Evolutionary conservation across 53 echinoderm and acorn worm genomes (phyloP).

Genomic region (Patiria pectinifera): DNA sequence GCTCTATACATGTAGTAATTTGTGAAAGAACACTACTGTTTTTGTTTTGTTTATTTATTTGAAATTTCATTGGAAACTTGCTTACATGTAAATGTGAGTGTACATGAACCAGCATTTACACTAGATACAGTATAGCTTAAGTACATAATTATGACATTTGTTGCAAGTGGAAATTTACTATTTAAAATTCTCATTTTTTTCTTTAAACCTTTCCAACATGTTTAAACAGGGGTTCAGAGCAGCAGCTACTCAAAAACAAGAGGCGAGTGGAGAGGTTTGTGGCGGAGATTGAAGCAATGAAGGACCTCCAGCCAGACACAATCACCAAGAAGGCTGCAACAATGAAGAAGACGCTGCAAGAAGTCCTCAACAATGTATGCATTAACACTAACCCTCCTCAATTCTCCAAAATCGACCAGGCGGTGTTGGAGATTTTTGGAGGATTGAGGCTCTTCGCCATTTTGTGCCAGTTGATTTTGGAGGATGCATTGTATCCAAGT

Average conservation of each 20-base stretch:
- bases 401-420: background rate
- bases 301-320: slow-evolving; percentile 78
- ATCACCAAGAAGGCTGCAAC: slow-evolving; percentile 77
- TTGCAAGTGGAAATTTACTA: background rate
- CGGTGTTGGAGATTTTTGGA: too few species aligned
- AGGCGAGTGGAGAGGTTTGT: slow-evolving; percentile 71
- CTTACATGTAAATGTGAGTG: too few species aligned
- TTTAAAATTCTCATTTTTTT: too few species aligned
- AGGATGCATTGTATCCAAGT: too few species aligned
- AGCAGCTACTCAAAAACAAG: slow-evolving; percentile 82
- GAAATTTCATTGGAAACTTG: too few species aligned
- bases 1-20: too few species aligned
- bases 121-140: too few species aligned
- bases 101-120: too few species aligned
- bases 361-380: slow-evolving; percentile 71
- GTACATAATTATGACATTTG: background rate
- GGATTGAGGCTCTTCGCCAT: too few species aligned
- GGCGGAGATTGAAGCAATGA: slow-evolving; percentile 79
- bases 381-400: background rate
- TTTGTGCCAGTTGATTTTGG: too few species aligned
- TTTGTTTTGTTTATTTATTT: too few species aligned
- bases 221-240: slow-evolving; percentile 75
- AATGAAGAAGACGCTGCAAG: slow-evolving; percentile 60
- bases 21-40: too few species aligned
- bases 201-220: background rate